A percentile compares a stretch with the other conserved stretches of the same genome.
phyloP scores from a whole-genome alignment of 2,113 vertebrate genomes.

The Cyanoliseus patagonus region DNA sequence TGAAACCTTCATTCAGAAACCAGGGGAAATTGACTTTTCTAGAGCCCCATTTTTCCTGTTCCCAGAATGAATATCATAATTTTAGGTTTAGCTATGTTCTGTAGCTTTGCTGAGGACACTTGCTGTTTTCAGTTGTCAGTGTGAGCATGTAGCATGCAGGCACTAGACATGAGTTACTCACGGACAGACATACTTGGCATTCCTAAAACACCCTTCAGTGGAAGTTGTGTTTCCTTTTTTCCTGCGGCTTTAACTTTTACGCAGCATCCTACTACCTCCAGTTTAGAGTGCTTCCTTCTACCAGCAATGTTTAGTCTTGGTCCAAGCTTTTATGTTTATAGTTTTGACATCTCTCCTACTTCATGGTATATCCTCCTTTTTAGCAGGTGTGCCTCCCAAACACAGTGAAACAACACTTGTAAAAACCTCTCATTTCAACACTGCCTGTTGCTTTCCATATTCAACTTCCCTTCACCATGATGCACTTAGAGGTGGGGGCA shows the following conservation, averaged over 20 bases:
- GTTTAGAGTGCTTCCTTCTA: neutral
- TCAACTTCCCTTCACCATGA: neutral
- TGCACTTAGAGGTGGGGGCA: neutral
- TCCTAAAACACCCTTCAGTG: neutral
- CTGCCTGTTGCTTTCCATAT: neutral
- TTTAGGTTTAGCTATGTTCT: neutral
- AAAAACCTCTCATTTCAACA: neutral
- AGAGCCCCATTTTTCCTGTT: neutral
- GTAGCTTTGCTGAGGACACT: neutral
- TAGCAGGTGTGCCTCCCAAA: neutral
- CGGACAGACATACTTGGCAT: neutral
- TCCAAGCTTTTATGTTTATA: neutral
- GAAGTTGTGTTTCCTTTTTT: neutral
- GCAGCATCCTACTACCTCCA: neutral
- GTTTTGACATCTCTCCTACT: neutral
- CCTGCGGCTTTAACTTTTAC: neutral
- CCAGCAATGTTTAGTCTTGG: neutral
- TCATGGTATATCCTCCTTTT: neutral
- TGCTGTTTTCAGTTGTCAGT: neutral
- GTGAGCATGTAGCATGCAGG: neutral
- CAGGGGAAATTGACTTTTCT: neutral
- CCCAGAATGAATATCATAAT: neutral
- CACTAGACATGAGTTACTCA: rapidly evolving
- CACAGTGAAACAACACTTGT: neutral
- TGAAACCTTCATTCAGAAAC: neutral